Base-by-base conservation (phyloP, 1,140 invertebrate species). In the Bombus terrestris region DNA sequence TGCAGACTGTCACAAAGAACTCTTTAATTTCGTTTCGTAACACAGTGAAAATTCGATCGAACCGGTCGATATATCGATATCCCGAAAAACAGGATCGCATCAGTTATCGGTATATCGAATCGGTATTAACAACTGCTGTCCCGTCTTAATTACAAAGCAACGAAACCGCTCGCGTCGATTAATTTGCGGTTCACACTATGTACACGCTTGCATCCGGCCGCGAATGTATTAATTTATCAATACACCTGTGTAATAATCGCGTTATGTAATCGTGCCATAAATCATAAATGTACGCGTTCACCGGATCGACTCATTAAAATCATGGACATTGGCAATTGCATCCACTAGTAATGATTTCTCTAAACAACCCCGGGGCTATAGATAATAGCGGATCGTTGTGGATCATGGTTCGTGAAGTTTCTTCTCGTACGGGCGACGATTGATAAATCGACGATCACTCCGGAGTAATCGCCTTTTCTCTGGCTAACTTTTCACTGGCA, bases 211-310 rank as follows among this genome's bases (percentile, higher is more conserved):
- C 71, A 25, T 39, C 69, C 81, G 78, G 59, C 71, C 84, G 81
- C 88, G 74, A 81, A 39, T 83, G 85, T 92, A 92, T 92, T 92
- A 93, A 93, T 93, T 92, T 92, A 94, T 94, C 93, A 92, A 92
- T 91, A 86, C 85, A 81, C 86, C 85, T 79, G 77, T 83, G 86
- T 93, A 93, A 93, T 93, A 93, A 94, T 92, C 92, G 92, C 90
- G 92, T 93, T 93, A 93, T 89, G 91, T 92, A 94, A 93, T 92
- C 91, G 87, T 69, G 74, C 87, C 89, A 93, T 94, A 92, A 93
- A 93, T 94, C 93, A 93, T 85, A 47, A 53, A 57, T 86, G 80
- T 83, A 35, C 76, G 79, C 69, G 81, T 86, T 88, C 87, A 80
- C 79, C 91, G 86, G 79, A 89, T 86, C 88, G 88, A 91, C 89